Base-by-base conservation (phyloP, 1,140 invertebrate genomes). In the Drosophila ercepeae region DNA sequence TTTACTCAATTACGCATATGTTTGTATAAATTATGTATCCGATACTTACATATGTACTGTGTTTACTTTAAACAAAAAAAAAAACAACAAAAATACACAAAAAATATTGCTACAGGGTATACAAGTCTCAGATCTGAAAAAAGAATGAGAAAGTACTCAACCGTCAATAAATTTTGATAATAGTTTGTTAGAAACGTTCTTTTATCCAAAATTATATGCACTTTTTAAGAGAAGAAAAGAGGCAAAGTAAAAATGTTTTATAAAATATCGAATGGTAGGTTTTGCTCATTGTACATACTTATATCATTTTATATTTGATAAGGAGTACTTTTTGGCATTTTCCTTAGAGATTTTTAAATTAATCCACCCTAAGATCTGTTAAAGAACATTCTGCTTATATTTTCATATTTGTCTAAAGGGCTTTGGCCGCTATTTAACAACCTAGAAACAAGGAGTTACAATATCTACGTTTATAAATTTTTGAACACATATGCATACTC, bases 231-330 rank as follows among this genome's bases (percentile, higher is more conserved):
- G 23, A 53, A 41, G 9, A 42, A 14, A 16, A 18, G 14, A 19
- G 8, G 16, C 6, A 42, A 45, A 51, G 49, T 29, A 7, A 59
- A 44, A 39, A 64, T 50, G 51, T 74, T 79, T 55, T 64, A 78
- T 58, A 63, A 71, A 83, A 68, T 77, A 83, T 75, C 49, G 48
- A 57, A 67, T 52, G 63, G 36, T 70, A 51, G 61, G 69, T 75
- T 53, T 84, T 83, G 70, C 63, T 79, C 75, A 83, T 83, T 83
- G 79, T 83, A 86, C 77, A 84, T 83, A 68, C 64, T 67, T 67
- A 84, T 84, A 69, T 74, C 79, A 83, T 86, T 75, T 69, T 65
- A 50, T 78, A 84, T 78, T 64, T 71, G 36, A 86, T 79, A 84
- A 59, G 61, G 36, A 75, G 59, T 54, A 71, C 29, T 71, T 79